phyloP scores from a whole-genome alignment of 2,113 vertebrate genomes.

The Melanerpes formicivorus region DNA sequence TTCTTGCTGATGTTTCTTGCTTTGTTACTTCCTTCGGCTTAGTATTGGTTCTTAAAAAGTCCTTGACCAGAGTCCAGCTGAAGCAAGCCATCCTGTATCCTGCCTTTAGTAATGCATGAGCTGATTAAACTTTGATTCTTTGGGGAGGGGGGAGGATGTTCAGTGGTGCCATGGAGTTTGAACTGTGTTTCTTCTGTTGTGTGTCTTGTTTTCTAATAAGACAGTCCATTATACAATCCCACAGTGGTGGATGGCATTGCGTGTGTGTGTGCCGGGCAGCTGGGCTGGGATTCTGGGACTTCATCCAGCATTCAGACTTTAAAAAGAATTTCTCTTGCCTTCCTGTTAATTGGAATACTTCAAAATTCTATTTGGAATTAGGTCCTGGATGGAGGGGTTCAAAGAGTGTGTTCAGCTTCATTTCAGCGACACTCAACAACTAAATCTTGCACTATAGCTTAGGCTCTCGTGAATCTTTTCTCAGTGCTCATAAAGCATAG shows the following conservation, averaged over 20 bases:
- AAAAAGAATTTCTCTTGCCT: neutral
- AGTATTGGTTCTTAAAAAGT: neutral
- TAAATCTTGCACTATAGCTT: neutral
- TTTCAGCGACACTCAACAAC: neutral
- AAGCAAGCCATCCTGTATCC: neutral
- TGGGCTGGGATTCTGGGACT: slow-evolving; percentile 29
- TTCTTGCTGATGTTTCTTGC: neutral
- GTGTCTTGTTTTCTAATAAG: neutral
- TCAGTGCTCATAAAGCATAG: neutral
- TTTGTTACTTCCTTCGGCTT: neutral
- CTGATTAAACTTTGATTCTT: slow-evolving; percentile 52
- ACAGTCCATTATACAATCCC: neutral
- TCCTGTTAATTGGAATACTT: slow-evolving; percentile 26
- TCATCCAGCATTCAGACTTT: slow-evolving; percentile 5
- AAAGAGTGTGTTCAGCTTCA: neutral
- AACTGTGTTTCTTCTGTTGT: neutral
- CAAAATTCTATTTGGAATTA: slow-evolving; percentile 17
- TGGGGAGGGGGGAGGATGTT: neutral
- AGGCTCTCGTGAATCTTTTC: neutral
- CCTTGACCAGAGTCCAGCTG: slow-evolving; percentile 5
- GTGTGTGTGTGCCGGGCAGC: neutral
- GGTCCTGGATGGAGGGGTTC: neutral
- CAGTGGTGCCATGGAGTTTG: neutral
- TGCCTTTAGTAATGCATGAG: slow-evolving; percentile 24
- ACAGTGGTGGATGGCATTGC: rapidly evolving